phyloP scores from a whole-genome alignment of 2,113 vertebrate species.

The Sylvia atricapilla region DNA sequence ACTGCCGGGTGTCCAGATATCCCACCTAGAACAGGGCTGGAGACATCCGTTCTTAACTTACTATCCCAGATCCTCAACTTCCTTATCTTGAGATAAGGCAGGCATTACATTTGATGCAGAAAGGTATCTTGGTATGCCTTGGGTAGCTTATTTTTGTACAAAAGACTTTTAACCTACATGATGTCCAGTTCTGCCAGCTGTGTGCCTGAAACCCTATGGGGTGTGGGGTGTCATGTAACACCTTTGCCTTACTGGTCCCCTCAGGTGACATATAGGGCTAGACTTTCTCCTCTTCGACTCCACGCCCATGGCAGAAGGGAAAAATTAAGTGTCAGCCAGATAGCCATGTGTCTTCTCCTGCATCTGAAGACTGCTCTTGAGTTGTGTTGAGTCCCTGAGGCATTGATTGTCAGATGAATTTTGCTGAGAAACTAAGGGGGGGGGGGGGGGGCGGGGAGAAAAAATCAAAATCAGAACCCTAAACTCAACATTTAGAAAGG shows the following conservation, averaged over 20 bases:
- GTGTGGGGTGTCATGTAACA: neutral
- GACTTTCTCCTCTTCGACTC: neutral
- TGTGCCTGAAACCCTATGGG: neutral
- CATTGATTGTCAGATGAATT: neutral
- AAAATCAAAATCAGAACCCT: neutral
- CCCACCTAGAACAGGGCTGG: neutral
- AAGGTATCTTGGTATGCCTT: neutral
- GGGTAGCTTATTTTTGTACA: neutral
- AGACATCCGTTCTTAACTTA: neutral
- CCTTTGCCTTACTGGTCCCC: neutral
- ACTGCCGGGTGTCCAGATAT: neutral
- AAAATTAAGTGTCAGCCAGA: neutral
- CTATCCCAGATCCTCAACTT: neutral
- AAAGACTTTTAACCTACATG: neutral
- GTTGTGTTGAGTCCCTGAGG: neutral
- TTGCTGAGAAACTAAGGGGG: neutral
- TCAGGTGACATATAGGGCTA: neutral
- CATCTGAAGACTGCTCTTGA: neutral
- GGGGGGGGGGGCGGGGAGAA: fast-evolving
- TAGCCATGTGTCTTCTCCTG: neutral
- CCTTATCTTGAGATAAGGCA: neutral
- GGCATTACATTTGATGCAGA: neutral
- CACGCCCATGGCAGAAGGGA: neutral
- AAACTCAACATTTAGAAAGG: neutral
- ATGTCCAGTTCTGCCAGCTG: neutral